Conservation (phyloP, 2,797 vertebrate genomes). For the Salmo trutta region DNA sequence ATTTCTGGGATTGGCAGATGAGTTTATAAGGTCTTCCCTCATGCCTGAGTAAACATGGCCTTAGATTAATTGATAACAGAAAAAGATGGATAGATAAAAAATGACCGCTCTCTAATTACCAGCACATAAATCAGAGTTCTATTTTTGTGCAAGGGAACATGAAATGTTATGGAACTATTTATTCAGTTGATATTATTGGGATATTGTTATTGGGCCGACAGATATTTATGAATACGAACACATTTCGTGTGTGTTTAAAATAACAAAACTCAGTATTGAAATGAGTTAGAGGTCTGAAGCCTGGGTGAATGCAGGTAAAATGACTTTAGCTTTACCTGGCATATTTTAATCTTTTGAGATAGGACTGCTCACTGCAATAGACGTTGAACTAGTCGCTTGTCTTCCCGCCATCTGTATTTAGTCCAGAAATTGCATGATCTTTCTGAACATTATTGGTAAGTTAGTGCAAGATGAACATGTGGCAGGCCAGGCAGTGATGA, state of each 20-base stretch:
- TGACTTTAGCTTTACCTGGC: neutral
- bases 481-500: neutral
- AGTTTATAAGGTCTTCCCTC: slow-evolving; percentile 49
- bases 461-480: neutral
- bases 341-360: neutral
- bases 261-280: neutral
- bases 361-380: neutral
- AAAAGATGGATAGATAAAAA: slow-evolving; percentile 46
- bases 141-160: slow-evolving; percentile 23
- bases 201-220: neutral
- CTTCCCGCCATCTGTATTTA: neutral
- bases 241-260: neutral
- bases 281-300: neutral
- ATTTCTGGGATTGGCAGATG: slow-evolving; percentile 50
- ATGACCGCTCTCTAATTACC: slow-evolving; percentile 47
- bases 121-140: neutral
- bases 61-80: slow-evolving; percentile 23
- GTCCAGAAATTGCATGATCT: neutral
- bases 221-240: neutral
- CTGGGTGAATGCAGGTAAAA: neutral
- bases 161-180: neutral
- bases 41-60: slow-evolving; percentile 39
- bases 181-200: neutral
- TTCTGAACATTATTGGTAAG: neutral
- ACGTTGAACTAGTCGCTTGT: neutral